These are phyloP conservation scores for Siniperca obscura DNA, from an alignment of 2,797 vertebrate genomes.

Conservation along the genomic window DNA sequence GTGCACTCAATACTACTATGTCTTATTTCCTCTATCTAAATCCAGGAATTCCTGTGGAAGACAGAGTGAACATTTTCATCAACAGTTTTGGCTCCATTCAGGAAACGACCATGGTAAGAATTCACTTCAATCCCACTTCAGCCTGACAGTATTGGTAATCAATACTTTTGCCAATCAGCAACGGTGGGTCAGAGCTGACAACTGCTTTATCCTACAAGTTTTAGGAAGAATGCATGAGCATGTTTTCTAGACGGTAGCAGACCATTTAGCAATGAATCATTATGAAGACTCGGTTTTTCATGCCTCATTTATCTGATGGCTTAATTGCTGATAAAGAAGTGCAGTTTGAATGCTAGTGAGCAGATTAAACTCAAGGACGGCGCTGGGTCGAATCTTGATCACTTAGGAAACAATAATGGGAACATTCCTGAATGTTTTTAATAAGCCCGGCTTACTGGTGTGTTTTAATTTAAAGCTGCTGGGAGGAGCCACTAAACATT, in stretches of 20 bases:
- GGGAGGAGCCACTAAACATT: conserved; percentile 32
- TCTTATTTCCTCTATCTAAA: conserved; percentile 32
- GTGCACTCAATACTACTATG: neutral
- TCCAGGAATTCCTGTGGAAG: conserved; percentile 96
- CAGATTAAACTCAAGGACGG: conserved; percentile 70
- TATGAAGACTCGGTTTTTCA: conserved; percentile 55
- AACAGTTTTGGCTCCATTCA: conserved; percentile 99
- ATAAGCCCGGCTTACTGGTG: neutral
- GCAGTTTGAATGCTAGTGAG: conserved; percentile 66
- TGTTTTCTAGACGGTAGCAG: conserved; percentile 45
- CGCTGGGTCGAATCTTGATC: conserved; percentile 46
- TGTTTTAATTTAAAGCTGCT: conserved; percentile 41
- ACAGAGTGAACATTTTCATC: conserved; percentile 99
- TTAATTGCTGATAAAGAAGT: conserved; percentile 75
- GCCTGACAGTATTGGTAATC: conserved; percentile 44
- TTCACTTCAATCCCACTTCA: conserved; percentile 9
- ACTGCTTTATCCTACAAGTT: conserved; percentile 11
- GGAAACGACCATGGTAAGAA: conserved; percentile 98
- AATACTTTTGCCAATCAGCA: conserved; percentile 48
- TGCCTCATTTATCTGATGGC: conserved; percentile 75
- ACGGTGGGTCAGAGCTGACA: conserved; percentile 21
- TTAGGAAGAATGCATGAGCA: conserved; percentile 21
- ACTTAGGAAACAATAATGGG: conserved; percentile 40
- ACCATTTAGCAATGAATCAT: conserved; percentile 64
- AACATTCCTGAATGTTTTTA: conserved; percentile 31